A percentile compares a stretch with the other conserved stretches of the same genome.
Evolutionary conservation across 1,140 invertebrate species (phyloP).

Genomic region (Trichomalopsis sarcophagae): DNA sequence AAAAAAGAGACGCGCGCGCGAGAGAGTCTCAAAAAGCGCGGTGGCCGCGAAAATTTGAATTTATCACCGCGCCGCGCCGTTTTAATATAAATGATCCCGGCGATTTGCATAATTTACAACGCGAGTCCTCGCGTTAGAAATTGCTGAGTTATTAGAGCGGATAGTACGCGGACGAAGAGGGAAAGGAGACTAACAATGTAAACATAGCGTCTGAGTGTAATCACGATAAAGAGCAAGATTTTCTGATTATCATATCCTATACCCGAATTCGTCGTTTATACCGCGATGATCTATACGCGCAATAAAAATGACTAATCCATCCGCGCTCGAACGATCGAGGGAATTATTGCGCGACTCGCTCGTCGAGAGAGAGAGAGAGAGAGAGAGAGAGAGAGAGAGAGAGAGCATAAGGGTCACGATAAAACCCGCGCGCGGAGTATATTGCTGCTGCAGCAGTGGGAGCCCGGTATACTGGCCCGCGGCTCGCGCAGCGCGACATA

Average conservation of each 20-base stretch:
- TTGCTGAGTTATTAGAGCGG: slow-evolving; percentile 52
- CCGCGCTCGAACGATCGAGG: background rate
- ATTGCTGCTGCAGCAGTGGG: background rate
- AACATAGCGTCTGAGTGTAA: slow-evolving; percentile 36
- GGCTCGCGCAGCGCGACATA: slow-evolving; percentile 25
- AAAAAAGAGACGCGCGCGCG: slow-evolving; percentile 33
- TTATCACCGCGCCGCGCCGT: slow-evolving; percentile 18
- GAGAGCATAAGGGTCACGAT: background rate
- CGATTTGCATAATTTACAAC: slow-evolving; percentile 53
- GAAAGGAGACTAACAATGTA: slow-evolving; percentile 38
- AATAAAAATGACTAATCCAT: slow-evolving; percentile 38
- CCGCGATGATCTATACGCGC: too few species aligned
- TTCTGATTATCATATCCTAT: too few species aligned
- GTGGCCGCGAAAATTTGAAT: slow-evolving; percentile 47
- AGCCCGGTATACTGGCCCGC: slow-evolving; percentile 14
- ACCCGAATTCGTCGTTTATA: too few species aligned
- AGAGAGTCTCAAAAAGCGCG: slow-evolving; percentile 17
- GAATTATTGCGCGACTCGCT: background rate
- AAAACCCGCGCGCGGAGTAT: background rate
- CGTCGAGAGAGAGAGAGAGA: background rate
- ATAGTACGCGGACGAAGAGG: slow-evolving; percentile 13
- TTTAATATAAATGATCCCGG: slow-evolving; percentile 51
- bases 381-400: too few species aligned
- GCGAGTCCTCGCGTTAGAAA: slow-evolving; percentile 22
- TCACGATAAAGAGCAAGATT: slow-evolving; percentile 36